Evolutionary conservation across 2,113 vertebrate species (phyloP), one percentile per base, ranked within the genome.

Genomic region (Bufo gargarizans): DNA sequence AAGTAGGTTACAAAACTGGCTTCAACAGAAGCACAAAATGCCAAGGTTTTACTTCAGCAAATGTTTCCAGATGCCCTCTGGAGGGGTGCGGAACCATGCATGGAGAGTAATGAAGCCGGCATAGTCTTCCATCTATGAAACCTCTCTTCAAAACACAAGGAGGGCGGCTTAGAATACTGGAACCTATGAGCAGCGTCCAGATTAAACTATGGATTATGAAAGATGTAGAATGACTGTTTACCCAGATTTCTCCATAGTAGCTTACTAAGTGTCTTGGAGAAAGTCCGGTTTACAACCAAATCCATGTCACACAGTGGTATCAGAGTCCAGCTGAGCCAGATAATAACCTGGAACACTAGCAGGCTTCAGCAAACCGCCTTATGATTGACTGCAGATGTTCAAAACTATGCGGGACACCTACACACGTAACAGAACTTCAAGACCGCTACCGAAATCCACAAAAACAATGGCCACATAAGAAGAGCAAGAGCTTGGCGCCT

Each of bases 181-280:
- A 65, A 65, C 80, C 81, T 77, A 50, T 82, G 79, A 84, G 77
- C 69, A 53, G 19, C 65, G 76, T 77, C 71, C 81, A 84, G 72
- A 43, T 76, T 47, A 83, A 83, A 63, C 80, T 5, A 10, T 19
- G 33, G 20, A 55, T 78, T 55, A 53, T 53, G 53, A 5, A 9
- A 53, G 53, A 53, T 9, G 53, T 53, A 13, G 17, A 79, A 58
- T 45, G 7, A 43, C 20, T n/a, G 47, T 4, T 45, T 22, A 4
- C n/a, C 11, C 20, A 53, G 20, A 55, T 22, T 63, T 43, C 65
- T 65, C 59, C 13, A 53, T 71, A 43, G 61, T 79, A 45, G 19
- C 19, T 63, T 19, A 65, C 12, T 9, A 17, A 6, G n/a, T 47
- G 45, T 77, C 16, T 77, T 16, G 14, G 77, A 13, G 16, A 43